A percentile compares a stretch with the other conserved stretches of the same genome.
phyloP scores from a whole-genome alignment of 2,797 vertebrate species.

The Acanthiza pusilla region DNA sequence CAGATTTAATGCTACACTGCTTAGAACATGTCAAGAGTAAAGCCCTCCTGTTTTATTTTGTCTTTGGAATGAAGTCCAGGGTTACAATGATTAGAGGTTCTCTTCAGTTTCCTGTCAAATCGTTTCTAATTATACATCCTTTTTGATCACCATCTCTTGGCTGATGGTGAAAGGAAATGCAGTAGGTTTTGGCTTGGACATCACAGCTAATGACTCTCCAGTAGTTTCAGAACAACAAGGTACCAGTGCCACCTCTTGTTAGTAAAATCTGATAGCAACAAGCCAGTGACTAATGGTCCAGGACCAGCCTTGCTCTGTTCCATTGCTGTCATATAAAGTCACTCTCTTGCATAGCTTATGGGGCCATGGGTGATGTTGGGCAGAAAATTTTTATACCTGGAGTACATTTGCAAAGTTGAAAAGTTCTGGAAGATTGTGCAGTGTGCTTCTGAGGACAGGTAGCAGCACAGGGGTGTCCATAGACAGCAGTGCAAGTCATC shows the following conservation, averaged over 20 bases:
- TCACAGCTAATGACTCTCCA: not conserved
- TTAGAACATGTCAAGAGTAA: not conserved
- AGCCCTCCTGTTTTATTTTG: not conserved
- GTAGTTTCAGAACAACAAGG: not conserved
- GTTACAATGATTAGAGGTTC: not conserved
- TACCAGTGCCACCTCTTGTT: conserved; percentile 19
- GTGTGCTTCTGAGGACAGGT: not conserved
- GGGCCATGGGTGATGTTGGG: not conserved
- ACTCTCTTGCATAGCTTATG: not conserved
- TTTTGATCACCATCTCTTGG: not conserved
- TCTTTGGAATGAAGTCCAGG: not conserved
- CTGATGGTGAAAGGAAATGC: not conserved
- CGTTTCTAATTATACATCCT: not conserved
- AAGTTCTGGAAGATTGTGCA: not conserved
- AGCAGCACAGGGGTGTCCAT: not conserved
- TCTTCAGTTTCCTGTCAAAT: not conserved
- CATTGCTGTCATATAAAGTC: not conserved
- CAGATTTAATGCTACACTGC: not conserved
- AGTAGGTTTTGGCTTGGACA: not conserved
- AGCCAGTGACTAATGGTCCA: not conserved
- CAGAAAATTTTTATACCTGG: not conserved
- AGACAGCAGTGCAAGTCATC: not conserved
- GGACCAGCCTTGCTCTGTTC: not conserved
- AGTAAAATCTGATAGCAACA: not conserved
- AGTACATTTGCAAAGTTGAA: not conserved